A percentile compares a stretch with the other conserved stretches of the same genome.
Conservation (phyloP, 2,888 invertebrate species). For the Agrochola lota region DNA sequence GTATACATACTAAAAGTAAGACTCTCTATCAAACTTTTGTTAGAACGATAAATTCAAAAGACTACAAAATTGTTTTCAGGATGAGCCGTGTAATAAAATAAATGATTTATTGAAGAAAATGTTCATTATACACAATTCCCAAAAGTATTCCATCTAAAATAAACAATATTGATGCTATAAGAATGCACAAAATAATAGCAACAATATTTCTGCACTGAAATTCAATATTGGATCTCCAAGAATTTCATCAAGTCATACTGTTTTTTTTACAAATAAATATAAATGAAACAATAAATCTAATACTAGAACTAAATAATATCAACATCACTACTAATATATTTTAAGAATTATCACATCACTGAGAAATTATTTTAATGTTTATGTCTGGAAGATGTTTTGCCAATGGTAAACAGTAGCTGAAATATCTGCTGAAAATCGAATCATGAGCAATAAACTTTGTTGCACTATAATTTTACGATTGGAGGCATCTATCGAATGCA, state of each 20-base stretch:
- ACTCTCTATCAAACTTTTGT: neutral
- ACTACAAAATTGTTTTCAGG: too few relatives aligned
- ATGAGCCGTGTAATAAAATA: too few relatives aligned
- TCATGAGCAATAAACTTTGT: conserved; percentile 35
- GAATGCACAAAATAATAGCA: neutral
- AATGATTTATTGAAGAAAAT: conserved; percentile 7
- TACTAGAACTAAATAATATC: conserved; percentile 4
- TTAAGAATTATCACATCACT: conserved; percentile 72
- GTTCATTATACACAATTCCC: neutral
- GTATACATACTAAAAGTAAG: too few relatives aligned
- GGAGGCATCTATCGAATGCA: conserved; percentile 37
- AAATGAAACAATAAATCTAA: conserved; percentile 3
- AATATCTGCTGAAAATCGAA: conserved; percentile 41
- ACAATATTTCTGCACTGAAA: neutral
- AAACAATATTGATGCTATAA: neutral
- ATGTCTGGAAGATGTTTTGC: conserved; percentile 78
- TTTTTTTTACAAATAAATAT: neutral
- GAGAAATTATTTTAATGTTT: conserved; percentile 72
- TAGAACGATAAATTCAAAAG: neutral
- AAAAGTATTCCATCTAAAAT: neutral
- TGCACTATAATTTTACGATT: conserved; percentile 47
- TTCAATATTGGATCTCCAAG: conserved; percentile 1
- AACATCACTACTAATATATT: conserved; percentile 66
- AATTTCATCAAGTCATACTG: neutral
- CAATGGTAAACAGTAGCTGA: conserved; percentile 71